phyloP scores from a whole-genome alignment of 2,113 vertebrate genomes.

The Oenanthe oenanthe region DNA sequence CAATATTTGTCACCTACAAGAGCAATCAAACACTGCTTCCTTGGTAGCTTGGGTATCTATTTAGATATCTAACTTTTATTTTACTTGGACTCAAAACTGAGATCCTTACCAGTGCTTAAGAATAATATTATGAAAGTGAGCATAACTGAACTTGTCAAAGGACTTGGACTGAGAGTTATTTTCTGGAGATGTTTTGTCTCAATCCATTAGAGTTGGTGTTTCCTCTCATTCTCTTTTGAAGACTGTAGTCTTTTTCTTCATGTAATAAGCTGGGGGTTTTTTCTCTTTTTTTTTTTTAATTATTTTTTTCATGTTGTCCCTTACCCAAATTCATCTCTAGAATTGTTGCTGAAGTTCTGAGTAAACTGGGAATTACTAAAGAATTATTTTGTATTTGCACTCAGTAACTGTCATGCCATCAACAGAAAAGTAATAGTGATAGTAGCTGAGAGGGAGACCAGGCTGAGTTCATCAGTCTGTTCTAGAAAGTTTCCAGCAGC shows the following conservation, averaged over 20 bases:
- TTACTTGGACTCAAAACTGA: background rate
- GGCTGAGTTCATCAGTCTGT: background rate
- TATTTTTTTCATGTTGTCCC: background rate
- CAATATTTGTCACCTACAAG: background rate
- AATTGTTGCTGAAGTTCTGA: background rate
- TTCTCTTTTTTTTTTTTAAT: background rate
- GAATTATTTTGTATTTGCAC: background rate
- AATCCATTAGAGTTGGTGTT: background rate
- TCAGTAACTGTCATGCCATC: background rate
- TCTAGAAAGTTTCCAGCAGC: background rate
- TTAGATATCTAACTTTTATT: background rate
- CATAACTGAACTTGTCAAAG: background rate
- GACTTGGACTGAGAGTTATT: background rate
- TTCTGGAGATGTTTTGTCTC: background rate
- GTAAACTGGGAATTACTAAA: background rate
- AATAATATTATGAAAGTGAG: background rate
- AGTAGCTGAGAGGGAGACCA: background rate
- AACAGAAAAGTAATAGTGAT: background rate
- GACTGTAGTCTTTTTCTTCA: background rate
- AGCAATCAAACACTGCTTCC: background rate
- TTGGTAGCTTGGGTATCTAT: background rate
- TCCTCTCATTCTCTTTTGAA: background rate
- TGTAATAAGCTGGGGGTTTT: accelerated
- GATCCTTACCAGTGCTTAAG: background rate
- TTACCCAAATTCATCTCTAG: background rate